A percentile compares a stretch with the other conserved stretches of the same genome.
Conservation (phyloP, 2,797 vertebrate species). For the Cygnus olor region DNA sequence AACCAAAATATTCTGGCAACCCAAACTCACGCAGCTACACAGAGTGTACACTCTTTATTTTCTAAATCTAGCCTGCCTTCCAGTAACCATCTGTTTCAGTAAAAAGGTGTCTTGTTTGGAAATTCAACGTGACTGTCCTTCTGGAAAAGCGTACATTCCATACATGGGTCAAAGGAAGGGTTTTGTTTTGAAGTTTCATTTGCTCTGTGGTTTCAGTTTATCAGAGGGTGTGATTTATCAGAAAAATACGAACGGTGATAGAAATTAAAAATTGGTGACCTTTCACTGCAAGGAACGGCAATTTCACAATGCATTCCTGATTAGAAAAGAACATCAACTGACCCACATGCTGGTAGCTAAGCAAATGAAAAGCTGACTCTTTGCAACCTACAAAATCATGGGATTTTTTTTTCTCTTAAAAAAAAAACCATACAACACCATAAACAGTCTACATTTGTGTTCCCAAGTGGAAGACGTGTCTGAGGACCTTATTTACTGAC, state of each 20-base stretch:
- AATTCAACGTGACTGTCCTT: background rate
- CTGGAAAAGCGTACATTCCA: background rate
- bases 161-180: background rate
- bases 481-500: conserved; percentile 68
- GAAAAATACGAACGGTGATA: background rate
- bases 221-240: conserved; percentile 40
- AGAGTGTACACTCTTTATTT: background rate
- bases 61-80: background rate
- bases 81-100: background rate
- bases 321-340: conserved; percentile 44
- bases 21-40: background rate
- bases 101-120: background rate
- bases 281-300: conserved; percentile 38
- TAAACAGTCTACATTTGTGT: conserved; percentile 46
- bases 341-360: conserved; percentile 35
- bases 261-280: conserved; percentile 54
- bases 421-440: background rate
- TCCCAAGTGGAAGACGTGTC: conserved; percentile 70
- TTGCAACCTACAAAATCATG: conserved; percentile 30
- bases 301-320: conserved; percentile 34
- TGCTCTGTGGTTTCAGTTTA: conserved; percentile 21
- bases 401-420: conserved; percentile 23
- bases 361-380: conserved; percentile 46
- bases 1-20: conserved; percentile 12
- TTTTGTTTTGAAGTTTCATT: conserved; percentile 27